Evolutionary conservation across 2,888 invertebrate genomes (phyloP).

Genomic region (Athalia cordata): DNA sequence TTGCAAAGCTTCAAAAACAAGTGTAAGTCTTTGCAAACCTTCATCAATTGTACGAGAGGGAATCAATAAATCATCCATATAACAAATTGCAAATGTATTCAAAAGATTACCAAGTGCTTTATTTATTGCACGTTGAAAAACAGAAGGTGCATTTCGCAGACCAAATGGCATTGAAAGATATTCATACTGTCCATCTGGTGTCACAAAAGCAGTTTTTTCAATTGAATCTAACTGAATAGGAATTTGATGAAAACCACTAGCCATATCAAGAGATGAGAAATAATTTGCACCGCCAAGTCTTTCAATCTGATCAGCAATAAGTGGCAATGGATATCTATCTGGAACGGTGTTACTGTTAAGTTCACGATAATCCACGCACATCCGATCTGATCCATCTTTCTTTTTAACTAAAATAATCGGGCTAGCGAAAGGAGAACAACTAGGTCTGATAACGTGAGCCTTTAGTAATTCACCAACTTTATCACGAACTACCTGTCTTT

Average conservation of each 20-base stretch:
- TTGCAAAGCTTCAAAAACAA: conserved; percentile 43
- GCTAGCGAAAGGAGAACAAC: conserved; percentile 50
- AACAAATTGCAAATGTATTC: conserved; percentile 43
- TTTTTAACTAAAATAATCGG: conserved; percentile 53
- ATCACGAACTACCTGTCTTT: conserved; percentile 36
- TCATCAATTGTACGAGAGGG: conserved; percentile 45
- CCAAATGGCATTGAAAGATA: conserved; percentile 56
- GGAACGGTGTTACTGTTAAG: conserved; percentile 54
- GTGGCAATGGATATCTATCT: conserved; percentile 46
- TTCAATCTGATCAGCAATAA: conserved; percentile 53
- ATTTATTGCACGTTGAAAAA: conserved; percentile 53
- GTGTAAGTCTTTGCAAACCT: conserved; percentile 48
- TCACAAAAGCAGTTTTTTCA: conserved; percentile 49
- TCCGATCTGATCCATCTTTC: conserved; percentile 50
- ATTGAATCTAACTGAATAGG: conserved; percentile 46
- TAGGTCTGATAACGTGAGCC: conserved; percentile 49
- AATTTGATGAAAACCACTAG: conserved; percentile 53
- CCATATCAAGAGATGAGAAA: conserved; percentile 52
- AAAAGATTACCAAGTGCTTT: conserved; percentile 49
- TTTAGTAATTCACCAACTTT: conserved; percentile 38
- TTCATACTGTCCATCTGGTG: conserved; percentile 49
- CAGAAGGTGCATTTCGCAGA: conserved; percentile 54
- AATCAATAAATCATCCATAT: conserved; percentile 53
- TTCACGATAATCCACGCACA: conserved; percentile 54
- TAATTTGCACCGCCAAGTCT: conserved; percentile 48